These are phyloP conservation scores for Nipponacmea schrenckii DNA, from an alignment of 2,888 invertebrate species.

Conservation along the genomic window DNA sequence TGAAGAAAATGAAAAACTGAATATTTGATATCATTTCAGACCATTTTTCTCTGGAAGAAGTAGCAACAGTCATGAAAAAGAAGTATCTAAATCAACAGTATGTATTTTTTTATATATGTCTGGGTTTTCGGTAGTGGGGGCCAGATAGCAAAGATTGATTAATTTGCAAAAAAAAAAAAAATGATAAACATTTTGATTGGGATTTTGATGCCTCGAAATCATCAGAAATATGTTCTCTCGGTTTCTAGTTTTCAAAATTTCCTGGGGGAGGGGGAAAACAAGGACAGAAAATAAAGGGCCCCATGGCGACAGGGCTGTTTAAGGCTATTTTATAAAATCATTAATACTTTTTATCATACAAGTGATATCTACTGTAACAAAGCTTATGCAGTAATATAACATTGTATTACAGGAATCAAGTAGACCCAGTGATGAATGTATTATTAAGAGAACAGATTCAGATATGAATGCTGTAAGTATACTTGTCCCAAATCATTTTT, in stretches of 20 bases:
- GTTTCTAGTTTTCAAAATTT: too few relatives aligned
- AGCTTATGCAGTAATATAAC: too few relatives aligned
- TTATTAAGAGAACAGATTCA: slow-evolving; percentile 12
- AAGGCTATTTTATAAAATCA: too few relatives aligned
- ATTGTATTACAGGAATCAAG: not conserved
- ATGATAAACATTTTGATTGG: too few relatives aligned
- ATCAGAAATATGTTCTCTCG: too few relatives aligned
- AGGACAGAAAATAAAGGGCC: slow-evolving; percentile 8
- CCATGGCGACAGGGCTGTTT: not conserved
- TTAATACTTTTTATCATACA: too few relatives aligned
- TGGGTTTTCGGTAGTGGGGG: slow-evolving; percentile 70
- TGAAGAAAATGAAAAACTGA: too few relatives aligned
- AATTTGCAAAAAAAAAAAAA: too few relatives aligned
- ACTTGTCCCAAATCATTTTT: not conserved
- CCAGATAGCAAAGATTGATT: slow-evolving; percentile 69
- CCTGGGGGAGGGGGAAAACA: too few relatives aligned
- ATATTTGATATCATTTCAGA: slow-evolving; percentile 64
- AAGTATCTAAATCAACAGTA: slow-evolving; percentile 29
- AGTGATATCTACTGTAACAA: too few relatives aligned
- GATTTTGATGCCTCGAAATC: too few relatives aligned
- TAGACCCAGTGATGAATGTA: not conserved
- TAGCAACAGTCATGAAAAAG: slow-evolving; percentile 47
- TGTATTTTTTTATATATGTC: not conserved
- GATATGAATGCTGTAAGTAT: slow-evolving; percentile 17
- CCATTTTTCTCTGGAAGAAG: slow-evolving; percentile 86